These are phyloP conservation scores for Drosophila ustulata DNA, from an alignment of 2,888 invertebrate genomes.

Conservation along the genomic window DNA sequence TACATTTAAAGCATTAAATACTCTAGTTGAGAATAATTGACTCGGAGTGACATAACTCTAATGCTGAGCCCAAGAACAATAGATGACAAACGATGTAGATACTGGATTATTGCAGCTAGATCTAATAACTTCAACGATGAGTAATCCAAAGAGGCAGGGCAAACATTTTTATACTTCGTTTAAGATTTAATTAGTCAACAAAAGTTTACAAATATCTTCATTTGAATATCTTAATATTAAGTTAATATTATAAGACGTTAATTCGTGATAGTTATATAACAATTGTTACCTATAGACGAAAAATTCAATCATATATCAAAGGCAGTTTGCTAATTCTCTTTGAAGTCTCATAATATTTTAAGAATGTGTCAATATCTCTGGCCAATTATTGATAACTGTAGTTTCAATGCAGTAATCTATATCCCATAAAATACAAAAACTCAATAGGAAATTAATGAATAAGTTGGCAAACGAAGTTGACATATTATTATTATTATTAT, in stretches of 20 bases:
- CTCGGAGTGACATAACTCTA: constrained; percentile 10
- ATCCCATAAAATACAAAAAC: too few species aligned
- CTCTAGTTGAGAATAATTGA: constrained; percentile 15
- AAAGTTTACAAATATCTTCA: too few species aligned
- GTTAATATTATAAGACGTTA: too few species aligned
- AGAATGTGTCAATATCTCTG: not conserved
- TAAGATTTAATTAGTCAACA: not conserved
- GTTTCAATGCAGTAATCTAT: too few species aligned
- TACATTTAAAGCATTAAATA: constrained; percentile 38
- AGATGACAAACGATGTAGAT: not conserved
- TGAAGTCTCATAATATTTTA: not conserved
- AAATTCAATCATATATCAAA: not conserved
- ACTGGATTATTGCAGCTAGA: not conserved
- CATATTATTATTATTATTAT: too few species aligned
- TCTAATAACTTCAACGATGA: not conserved
- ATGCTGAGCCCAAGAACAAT: not conserved
- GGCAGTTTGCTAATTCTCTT: too few species aligned
- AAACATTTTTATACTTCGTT: not conserved
- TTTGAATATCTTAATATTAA: too few species aligned
- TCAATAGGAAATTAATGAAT: too few species aligned
- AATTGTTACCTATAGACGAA: too few species aligned
- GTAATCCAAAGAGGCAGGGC: not conserved
- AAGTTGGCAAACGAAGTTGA: too few species aligned
- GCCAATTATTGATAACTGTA: not conserved
- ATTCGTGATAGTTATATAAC: too few species aligned